Percentiles rank a stretch among this genome's conserved stretches.
These are phyloP conservation scores for Polypterus bichir DNA, from an alignment of 2,113 vertebrate species.

Conservation along the genomic window DNA sequence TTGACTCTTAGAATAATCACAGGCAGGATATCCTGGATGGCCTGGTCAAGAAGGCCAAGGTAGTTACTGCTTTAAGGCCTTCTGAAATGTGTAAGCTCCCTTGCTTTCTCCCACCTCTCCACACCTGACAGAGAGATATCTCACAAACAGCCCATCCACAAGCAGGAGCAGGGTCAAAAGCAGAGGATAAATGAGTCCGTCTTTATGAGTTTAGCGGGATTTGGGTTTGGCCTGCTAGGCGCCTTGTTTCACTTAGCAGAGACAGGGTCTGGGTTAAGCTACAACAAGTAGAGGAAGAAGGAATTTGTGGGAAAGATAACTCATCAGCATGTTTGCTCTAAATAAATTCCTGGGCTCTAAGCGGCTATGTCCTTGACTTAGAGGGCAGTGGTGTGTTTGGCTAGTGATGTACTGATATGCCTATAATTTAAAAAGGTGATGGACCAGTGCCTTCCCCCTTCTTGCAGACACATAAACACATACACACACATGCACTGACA, in stretches of 20 bases:
- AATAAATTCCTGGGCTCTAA: slow-evolving; percentile 6
- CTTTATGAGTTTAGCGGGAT: not conserved
- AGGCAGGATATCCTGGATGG: slow-evolving; percentile 55
- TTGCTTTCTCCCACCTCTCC: not conserved
- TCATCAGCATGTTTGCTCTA: not conserved
- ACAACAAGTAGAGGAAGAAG: not conserved
- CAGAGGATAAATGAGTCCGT: not conserved
- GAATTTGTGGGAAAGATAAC: not conserved
- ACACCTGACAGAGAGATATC: not conserved
- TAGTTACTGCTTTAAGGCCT: no score
- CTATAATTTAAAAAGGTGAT: slow-evolving; percentile 36
- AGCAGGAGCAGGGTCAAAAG: not conserved
- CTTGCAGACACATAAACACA: slow-evolving; percentile 17
- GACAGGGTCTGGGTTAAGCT: not conserved
- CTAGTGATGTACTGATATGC: slow-evolving; percentile 35
- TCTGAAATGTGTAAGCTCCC: no score
- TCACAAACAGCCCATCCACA: not conserved
- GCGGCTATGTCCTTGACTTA: slow-evolving; percentile 44
- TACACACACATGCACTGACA: slow-evolving; percentile 9
- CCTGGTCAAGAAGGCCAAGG: slow-evolving; percentile 22
- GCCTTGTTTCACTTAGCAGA: not conserved
- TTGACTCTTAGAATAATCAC: slow-evolving; percentile 5
- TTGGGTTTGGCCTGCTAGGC: not conserved
- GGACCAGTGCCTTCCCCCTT: slow-evolving; percentile 32
- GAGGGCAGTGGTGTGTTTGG: slow-evolving; percentile 41